Conservation (phyloP, 2,797 vertebrate genomes). For the Micrastur ruficollis region DNA sequence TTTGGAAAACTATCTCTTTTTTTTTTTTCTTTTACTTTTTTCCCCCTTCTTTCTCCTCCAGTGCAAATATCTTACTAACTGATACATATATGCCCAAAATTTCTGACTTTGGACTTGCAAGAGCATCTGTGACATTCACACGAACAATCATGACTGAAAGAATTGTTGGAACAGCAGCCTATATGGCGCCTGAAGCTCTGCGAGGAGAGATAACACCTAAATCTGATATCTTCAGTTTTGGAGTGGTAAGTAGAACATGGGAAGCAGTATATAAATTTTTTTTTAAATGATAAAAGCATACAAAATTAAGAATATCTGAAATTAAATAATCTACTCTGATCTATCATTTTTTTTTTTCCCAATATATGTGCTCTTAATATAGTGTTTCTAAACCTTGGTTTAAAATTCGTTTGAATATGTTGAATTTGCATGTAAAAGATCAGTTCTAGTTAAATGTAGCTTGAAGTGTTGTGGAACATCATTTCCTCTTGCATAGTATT, state of each 20-base stretch:
- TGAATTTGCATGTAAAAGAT: not conserved
- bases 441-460: not conserved
- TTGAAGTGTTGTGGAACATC: not conserved
- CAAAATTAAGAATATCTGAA: not conserved
- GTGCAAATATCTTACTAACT: slow-evolving; percentile 93
- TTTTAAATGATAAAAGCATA: not conserved
- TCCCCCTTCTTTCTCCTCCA: not conserved
- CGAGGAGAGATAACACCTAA: slow-evolving; percentile 92
- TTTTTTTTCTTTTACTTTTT: not conserved
- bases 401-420: not conserved
- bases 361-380: not conserved
- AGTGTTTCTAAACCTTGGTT: not conserved
- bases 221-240: slow-evolving; percentile 95
- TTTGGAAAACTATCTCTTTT: not conserved
- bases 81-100: slow-evolving; percentile 85
- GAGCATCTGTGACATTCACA: slow-evolving; percentile 82
- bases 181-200: slow-evolving; percentile 96
- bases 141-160: slow-evolving; percentile 90
- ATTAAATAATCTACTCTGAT: not conserved
- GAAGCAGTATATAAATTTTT: not conserved
- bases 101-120: slow-evolving; percentile 94
- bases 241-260: slow-evolving; percentile 82
- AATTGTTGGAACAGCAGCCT: slow-evolving; percentile 91
- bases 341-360: not conserved
- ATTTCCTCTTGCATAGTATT: not conserved